A percentile compares a stretch with the other conserved stretches of the same genome.
These are phyloP conservation scores for Poecilia gillii DNA, from an alignment of 2,797 vertebrate species.

Conservation along the genomic window DNA sequence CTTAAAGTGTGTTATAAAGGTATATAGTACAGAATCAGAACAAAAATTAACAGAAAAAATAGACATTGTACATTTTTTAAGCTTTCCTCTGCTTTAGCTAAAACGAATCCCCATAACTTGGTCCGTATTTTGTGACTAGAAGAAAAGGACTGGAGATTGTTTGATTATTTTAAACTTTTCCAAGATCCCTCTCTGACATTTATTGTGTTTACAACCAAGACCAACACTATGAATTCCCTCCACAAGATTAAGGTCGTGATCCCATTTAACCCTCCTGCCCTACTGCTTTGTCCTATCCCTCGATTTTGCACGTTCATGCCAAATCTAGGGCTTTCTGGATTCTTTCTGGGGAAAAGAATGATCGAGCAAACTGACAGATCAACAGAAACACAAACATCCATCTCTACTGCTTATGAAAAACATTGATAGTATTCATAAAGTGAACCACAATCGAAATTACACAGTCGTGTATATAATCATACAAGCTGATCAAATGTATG, in stretches of 20 bases:
- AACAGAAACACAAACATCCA: neutral
- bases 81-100: neutral
- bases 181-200: neutral
- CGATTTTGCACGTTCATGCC: neutral
- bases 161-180: neutral
- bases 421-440: neutral
- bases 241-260: neutral
- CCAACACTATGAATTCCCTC: neutral
- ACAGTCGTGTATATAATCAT: neutral
- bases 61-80: neutral
- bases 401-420: neutral
- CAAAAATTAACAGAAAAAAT: neutral
- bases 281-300: neutral
- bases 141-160: neutral
- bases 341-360: neutral
- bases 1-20: neutral
- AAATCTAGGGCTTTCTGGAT: neutral
- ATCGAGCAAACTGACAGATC: neutral
- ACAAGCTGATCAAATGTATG: neutral
- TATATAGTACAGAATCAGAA: constrained; percentile 1
- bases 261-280: neutral
- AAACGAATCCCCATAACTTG: neutral
- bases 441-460: neutral
- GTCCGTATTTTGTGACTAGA: neutral
- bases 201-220: constrained; percentile 2